Percentiles rank a stretch among this genome's conserved stretches.
These are phyloP conservation scores for Florisuga fusca DNA, from an alignment of 2,797 vertebrate genomes.

Conservation along the genomic window DNA sequence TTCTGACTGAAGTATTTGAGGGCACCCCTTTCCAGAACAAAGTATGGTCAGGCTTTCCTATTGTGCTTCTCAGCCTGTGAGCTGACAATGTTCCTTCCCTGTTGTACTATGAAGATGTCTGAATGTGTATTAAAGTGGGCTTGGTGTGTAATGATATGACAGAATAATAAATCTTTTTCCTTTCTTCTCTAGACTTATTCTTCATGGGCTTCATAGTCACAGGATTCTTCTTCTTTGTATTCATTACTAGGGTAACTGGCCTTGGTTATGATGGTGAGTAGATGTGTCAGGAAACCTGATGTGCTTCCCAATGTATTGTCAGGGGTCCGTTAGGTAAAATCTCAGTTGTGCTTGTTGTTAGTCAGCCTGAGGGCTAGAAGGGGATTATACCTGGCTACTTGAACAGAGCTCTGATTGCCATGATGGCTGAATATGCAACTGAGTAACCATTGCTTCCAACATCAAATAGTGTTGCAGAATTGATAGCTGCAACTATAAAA, in stretches of 20 bases:
- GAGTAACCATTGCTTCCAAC: not conserved
- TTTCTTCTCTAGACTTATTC: slow-evolving; percentile 84
- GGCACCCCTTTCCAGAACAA: not conserved
- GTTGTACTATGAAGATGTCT: not conserved
- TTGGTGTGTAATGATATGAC: not conserved
- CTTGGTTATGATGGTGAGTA: slow-evolving; percentile 89
- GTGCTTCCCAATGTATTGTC: not conserved
- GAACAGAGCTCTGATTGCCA: not conserved
- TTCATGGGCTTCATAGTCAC: slow-evolving; percentile 90
- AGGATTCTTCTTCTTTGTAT: slow-evolving; percentile 88
- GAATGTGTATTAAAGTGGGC: not conserved
- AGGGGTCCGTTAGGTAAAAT: not conserved
- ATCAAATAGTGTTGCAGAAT: not conserved
- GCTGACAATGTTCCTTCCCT: not conserved
- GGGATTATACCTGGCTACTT: not conserved
- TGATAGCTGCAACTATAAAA: not conserved
- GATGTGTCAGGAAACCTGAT: not conserved
- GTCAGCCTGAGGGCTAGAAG: not conserved
- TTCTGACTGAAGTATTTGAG: not conserved
- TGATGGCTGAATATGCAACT: not conserved
- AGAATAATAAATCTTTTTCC: not conserved
- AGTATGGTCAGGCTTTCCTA: not conserved
- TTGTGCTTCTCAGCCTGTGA: not conserved
- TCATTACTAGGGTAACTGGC: slow-evolving; percentile 82
- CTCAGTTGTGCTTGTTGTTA: not conserved